Base-by-base conservation (phyloP, 2,113 vertebrate species). In the Upupa epops region DNA sequence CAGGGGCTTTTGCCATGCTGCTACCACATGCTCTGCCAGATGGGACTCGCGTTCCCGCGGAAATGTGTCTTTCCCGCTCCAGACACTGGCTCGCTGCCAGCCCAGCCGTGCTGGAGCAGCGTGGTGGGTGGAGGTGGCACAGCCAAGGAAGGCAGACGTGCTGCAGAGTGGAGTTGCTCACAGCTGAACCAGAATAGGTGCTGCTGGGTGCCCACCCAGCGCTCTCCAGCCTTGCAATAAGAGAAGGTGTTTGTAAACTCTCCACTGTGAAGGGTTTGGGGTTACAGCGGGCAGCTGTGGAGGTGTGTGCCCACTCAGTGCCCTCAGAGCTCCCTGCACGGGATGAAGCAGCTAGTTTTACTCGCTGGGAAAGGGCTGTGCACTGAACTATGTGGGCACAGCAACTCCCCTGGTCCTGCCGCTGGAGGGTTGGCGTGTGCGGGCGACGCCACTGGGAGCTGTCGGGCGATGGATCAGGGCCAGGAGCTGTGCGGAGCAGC, bases 231-330 rank as follows among this genome's bases (percentile, higher is more conserved):
- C 55, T 29, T 31, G n/a, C 20, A 76, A 22, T 36, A 42, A 45
- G 56, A 37, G 68, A 45, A 58, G 3, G 3, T 24, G 17, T 56
- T 77, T 31, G 72, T 59, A 55, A 74, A 13, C 4, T 29, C 55
- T 66, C 87, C 45, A 3, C 0, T 0, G 1, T 7, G 49, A 61
- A 83, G 14, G 25, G 37, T 85, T 87, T 19, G 37, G 52, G 52
- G 52, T 77, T 60, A 59, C 60, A n/a, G 6, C 28, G 74, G 60
- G 56, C 74, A 54, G 46, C 19, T 9, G 8, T 3, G 66, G 59
- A 56, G 1, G 13, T 1, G 22, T 6, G 22, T 1, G 48, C 8
- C 0, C 0, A 0, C 55, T 66, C 25, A 1, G 29, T 8, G 31
- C n/a, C 20, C 55, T 71, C 4, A 17, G 32, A 14, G 37, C 32